Conservation (phyloP, 2,113 vertebrate genomes). For the Onychostruthus taczanowskii region DNA sequence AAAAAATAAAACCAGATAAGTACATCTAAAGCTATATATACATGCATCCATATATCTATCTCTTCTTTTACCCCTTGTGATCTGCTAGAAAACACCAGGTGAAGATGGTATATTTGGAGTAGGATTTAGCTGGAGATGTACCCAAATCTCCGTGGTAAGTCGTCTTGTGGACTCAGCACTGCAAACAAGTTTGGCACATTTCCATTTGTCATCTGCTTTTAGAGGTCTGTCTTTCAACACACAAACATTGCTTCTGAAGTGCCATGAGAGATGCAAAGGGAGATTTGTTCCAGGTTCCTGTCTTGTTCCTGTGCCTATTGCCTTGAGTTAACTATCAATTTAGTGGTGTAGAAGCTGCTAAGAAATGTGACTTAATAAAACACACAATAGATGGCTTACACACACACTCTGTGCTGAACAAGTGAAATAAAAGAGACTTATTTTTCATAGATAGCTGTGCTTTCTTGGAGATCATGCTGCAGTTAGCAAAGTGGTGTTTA, state of each 20-base stretch:
- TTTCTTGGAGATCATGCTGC: not conserved
- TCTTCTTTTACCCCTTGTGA: not conserved
- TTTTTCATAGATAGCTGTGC: not conserved
- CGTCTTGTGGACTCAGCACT: not conserved
- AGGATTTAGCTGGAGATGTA: not conserved
- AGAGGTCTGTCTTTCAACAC: not conserved
- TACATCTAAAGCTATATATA: not conserved
- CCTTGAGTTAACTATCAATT: not conserved
- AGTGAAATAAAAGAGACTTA: not conserved
- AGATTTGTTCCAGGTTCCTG: not conserved
- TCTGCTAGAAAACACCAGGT: not conserved
- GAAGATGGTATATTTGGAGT: not conserved
- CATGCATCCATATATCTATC: not conserved
- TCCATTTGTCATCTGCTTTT: not conserved
- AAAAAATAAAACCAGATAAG: not conserved
- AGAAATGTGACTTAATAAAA: not conserved
- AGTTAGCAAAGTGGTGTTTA: not conserved
- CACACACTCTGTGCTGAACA: not conserved
- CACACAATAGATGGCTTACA: not conserved
- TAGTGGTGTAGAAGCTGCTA: not conserved
- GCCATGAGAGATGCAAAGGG: not conserved
- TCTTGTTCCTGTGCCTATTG: not conserved
- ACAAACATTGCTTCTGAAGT: not conserved
- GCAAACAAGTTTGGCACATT: not conserved
- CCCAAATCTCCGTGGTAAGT: not conserved